phyloP scores from a whole-genome alignment of 2,113 vertebrate genomes.

The Marmota monax region DNA sequence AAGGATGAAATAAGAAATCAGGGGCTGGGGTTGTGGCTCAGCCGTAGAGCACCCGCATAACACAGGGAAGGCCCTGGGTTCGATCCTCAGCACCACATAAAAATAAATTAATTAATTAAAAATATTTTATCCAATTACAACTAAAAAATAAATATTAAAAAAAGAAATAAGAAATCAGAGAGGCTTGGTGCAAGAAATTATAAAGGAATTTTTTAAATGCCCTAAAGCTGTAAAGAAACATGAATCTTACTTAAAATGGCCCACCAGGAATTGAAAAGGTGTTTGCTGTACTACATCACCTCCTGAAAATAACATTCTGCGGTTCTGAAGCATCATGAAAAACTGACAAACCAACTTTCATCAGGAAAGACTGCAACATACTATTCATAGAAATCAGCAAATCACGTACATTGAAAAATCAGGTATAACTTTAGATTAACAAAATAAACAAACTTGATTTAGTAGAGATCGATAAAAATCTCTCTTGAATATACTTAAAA shows the following conservation, averaged over 20 bases:
- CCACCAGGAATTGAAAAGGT: not conserved
- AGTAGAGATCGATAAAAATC: not conserved
- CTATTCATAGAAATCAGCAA: not conserved
- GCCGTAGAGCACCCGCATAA: no score
- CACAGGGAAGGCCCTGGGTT: no score
- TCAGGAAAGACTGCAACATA: not conserved
- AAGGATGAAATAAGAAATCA: not conserved
- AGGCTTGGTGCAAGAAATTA: not conserved
- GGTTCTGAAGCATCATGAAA: not conserved
- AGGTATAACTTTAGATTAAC: not conserved
- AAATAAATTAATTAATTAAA: no score
- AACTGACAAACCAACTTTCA: not conserved
- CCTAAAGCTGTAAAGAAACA: not conserved
- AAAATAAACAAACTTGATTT: not conserved
- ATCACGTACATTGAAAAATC: not conserved
- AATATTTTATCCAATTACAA: no score
- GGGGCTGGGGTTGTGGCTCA: no score
- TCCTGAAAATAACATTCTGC: not conserved
- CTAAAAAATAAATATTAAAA: no score
- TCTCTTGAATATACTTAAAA: conserved; percentile 18
- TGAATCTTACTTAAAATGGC: not conserved
- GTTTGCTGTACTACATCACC: not conserved
- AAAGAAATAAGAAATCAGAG: not conserved
- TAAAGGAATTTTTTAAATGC: not conserved
- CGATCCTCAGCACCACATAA: no score